Evolutionary conservation across 92 coral and sea anemone genomes (phyloP), one percentile per base, ranked within the genome.

Genomic region (Parazoanthus atlanticus): DNA sequence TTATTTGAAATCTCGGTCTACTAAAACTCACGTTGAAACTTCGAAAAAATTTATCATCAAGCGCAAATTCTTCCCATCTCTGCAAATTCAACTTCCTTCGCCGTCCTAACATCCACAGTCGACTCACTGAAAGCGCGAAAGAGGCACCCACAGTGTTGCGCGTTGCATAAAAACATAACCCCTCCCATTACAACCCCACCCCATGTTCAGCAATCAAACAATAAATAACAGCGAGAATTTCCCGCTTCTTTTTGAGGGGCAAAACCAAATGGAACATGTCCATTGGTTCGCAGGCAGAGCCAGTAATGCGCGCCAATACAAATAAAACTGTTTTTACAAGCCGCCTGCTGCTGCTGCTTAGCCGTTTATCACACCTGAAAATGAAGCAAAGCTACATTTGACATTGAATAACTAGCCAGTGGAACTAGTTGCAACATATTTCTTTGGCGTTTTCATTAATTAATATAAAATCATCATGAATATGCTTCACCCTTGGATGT

Each of bases 211-310:
- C 40, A 72, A 72, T 72, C 76, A 28, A 16, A 34, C 76, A 72
- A 72, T 72, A 29, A 29, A 38, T 38, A 30, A 8, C 33, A 72
- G 21, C 15, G 30, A 31, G 16, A 72, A 28, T 72, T 33, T 72
- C 76, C 76, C 76, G 76, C 76, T 72, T 72, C 38, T 72, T 21
- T 72, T 72, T 72, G 76, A 72, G 34, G 76, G 76, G 26, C 43
- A 72, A 6, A 29, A 72, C 43, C 33, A 65, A 65, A 65, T 16
- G 15, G n/a, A 65, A 65, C 5, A 65, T 0, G 26, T 70, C 75
- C 75, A 70, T 70, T 70, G 75, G 75, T 70, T 70, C 1, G 8
- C 40, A 72, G 76, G 32, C 12, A 29, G 40, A 72, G 30, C 40
- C 12, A 5, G 36, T 72, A 72, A 72, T 29, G n/a, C n/a, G n/a